Base-by-base conservation (phyloP, 35 echinoderm and acorn worm species). In the Apostichopus parvimensis region DNA sequence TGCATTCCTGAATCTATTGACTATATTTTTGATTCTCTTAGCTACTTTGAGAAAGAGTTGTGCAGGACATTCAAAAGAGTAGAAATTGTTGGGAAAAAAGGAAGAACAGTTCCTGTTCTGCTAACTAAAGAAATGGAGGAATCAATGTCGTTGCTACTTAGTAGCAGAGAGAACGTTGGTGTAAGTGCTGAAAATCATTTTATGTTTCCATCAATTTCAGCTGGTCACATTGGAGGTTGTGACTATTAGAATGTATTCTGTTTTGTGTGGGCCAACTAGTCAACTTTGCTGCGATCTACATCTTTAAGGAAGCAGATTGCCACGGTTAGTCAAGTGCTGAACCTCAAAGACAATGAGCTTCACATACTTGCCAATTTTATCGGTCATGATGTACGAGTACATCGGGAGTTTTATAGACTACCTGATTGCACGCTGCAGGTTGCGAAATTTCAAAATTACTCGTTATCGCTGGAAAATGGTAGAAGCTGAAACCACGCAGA, bases 251-350 rank as follows among this genome's bases (percentile, higher is more conserved):
- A 94, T 89, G 60, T 92, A 57, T 73, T 83, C 92, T 65, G 56
- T 14, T 57, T 23, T 73, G 54, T 79, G 60, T 89, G 77, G 62
- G 76, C 83, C 75, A 87, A 70, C 80, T 65, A 76, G 92, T 89
- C 94, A 68, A 60, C 87, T 80, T 7, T 88, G 60, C 66, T 95
- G 11, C 72, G 81, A 80, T 92, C 91, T 20, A 95, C 94, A 55
- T 57, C 66, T 54, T 77, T 95, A 14, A 61, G 94, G 54, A 92
- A 95, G 73, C 94, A 95, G 82, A 91, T 95, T 52, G 91, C 91
- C 18, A 92, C 91, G 56, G 58, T 89, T 65, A 66, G 80, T 12
- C 91, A 95, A 28, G 26, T 28, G 26, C 26, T 28, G 26, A 28
- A 28, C 26, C 26, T 28, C 26, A 28, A 28, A 28, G 85, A 93